Evolutionary conservation across 2,888 invertebrate species (phyloP).

Genomic region (Limnephilus marmoratus): DNA sequence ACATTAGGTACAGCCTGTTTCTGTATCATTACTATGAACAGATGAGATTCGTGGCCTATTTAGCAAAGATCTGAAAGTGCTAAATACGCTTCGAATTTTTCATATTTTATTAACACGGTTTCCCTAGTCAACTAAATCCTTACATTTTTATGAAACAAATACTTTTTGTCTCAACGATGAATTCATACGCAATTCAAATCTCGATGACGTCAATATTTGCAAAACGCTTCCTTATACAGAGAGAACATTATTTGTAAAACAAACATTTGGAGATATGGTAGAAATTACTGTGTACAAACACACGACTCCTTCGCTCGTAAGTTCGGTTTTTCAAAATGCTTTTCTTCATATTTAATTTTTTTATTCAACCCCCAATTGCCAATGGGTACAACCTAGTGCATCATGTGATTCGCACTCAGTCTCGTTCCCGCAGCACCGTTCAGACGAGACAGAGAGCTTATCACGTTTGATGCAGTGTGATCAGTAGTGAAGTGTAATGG

Average conservation of each 20-base stretch:
- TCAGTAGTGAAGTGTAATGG: too few relatives aligned
- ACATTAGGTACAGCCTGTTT: not conserved
- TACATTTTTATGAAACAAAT: constrained; percentile 7
- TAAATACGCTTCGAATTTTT: not conserved
- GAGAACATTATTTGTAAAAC: not conserved
- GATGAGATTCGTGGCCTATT: not conserved
- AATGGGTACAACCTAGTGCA: too few relatives aligned
- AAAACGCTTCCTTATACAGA: not conserved
- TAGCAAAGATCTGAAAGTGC: not conserved
- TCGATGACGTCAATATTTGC: constrained; percentile 25
- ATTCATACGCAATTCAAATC: constrained; percentile 21
- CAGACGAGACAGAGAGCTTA: too few relatives aligned
- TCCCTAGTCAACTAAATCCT: not conserved
- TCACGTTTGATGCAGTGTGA: too few relatives aligned
- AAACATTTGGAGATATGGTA: not conserved
- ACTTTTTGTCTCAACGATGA: constrained; percentile 8
- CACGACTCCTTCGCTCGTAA: not conserved
- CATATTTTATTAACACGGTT: not conserved
- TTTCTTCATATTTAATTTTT: not conserved
- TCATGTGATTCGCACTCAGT: too few relatives aligned
- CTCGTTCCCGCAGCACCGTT: too few relatives aligned
- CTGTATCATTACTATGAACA: not conserved
- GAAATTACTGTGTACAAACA: not conserved
- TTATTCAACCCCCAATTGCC: too few relatives aligned
- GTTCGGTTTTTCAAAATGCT: not conserved